phyloP scores from a whole-genome alignment of 1,140 invertebrate species.

The Maconellicoccus hirsutus region DNA sequence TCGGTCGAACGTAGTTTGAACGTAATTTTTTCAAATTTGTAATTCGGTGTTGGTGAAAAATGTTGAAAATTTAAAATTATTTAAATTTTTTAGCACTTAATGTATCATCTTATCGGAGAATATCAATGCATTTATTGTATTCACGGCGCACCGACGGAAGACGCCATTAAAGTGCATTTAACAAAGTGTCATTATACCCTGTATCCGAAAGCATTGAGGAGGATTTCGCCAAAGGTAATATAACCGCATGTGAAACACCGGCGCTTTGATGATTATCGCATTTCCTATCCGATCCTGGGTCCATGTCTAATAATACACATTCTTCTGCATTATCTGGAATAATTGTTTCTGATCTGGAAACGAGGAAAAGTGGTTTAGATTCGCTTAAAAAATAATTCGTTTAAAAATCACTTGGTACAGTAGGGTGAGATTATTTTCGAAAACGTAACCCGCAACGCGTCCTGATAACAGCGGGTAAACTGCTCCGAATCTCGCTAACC shows the following conservation, averaged over 20 bases:
- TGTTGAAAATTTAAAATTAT: background rate
- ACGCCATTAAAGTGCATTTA: background rate
- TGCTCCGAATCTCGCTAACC: too few relatives aligned
- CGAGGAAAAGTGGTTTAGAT: conserved; percentile 19
- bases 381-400: background rate
- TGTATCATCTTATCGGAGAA: background rate
- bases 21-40: background rate
- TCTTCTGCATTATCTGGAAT: conserved; percentile 79
- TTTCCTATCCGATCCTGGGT: conserved; percentile 54
- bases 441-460: too few relatives aligned
- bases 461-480: too few relatives aligned
- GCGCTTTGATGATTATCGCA: conserved; percentile 42
- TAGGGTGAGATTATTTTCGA: conserved; percentile 24
- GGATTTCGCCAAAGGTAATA: background rate
- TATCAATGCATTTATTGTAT: conserved; percentile 2
- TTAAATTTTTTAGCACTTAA: background rate
- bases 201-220: background rate
- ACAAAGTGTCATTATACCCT: background rate
- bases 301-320: conserved; percentile 55
- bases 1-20: background rate
- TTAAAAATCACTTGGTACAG: background rate
- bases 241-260: background rate
- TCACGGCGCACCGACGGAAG: background rate
- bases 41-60: background rate
- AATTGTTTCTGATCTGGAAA: conserved; percentile 49